These are phyloP conservation scores for Ardeotis arabs DNA, from an alignment of 2,113 vertebrate genomes.

Conservation along the genomic window DNA sequence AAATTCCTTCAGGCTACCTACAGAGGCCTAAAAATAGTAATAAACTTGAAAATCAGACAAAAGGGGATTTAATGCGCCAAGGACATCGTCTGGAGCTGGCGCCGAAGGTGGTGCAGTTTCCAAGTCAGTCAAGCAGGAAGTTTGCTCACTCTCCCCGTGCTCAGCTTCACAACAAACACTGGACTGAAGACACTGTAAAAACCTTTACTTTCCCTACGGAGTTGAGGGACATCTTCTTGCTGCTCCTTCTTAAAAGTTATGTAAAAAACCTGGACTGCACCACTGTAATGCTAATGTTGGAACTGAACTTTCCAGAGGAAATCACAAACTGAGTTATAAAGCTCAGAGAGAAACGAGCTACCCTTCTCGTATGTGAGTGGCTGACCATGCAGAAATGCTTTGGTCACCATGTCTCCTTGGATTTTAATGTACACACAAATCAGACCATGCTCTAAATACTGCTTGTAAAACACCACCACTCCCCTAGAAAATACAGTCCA, in stretches of 20 bases:
- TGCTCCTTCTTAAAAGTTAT: background rate
- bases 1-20: slow-evolving; percentile 30
- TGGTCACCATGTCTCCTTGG: background rate
- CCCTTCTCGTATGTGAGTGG: background rate
- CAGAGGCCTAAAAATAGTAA: slow-evolving; percentile 28
- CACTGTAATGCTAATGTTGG: accelerated
- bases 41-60: background rate
- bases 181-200: background rate
- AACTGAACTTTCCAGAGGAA: background rate
- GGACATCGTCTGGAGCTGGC: background rate
- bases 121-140: background rate
- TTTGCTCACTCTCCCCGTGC: background rate
- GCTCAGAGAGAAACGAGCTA: background rate
- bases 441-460: background rate
- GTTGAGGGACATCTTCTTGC: background rate
- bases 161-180: background rate
- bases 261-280: background rate
- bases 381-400: background rate
- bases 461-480: background rate
- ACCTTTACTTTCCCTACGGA: background rate
- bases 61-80: background rate
- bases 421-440: background rate
- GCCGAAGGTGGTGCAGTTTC: background rate
- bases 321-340: background rate
- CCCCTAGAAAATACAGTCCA: background rate